phyloP scores from a whole-genome alignment of 2,113 vertebrate genomes.

The Pavo muticus region DNA sequence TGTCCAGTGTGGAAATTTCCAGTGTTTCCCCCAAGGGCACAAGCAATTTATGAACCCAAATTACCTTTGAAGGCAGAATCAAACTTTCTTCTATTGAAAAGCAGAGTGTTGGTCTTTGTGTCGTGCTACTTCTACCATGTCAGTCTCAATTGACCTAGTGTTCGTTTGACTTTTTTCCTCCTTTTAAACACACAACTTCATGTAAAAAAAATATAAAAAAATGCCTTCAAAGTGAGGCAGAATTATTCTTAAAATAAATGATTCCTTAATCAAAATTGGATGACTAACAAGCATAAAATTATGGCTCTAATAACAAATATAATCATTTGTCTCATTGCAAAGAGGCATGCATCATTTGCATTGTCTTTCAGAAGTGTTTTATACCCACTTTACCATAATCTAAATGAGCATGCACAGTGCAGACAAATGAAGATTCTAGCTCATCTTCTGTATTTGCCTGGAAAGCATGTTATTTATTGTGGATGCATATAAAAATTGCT shows the following conservation, averaged over 20 bases:
- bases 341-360: constrained; percentile 51
- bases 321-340: constrained; percentile 56
- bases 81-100: background rate
- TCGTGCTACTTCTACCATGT: background rate
- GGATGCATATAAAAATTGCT: background rate
- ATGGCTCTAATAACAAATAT: constrained; percentile 8
- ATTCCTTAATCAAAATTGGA: constrained; percentile 51
- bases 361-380: constrained; percentile 44
- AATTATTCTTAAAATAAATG: constrained; percentile 48
- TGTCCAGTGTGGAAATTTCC: background rate
- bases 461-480: background rate
- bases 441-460: background rate
- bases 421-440: constrained; percentile 45
- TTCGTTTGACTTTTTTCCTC: background rate
- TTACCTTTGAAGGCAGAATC: background rate
- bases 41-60: background rate
- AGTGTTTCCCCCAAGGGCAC: background rate
- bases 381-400: constrained; percentile 43
- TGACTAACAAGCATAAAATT: constrained; percentile 66
- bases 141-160: background rate
- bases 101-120: background rate
- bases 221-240: background rate
- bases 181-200: background rate
- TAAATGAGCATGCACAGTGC: constrained; percentile 47
- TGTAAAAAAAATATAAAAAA: background rate